Evolutionary conservation across 2,797 vertebrate genomes (phyloP).

Genomic region (Clarias pachynema): DNA sequence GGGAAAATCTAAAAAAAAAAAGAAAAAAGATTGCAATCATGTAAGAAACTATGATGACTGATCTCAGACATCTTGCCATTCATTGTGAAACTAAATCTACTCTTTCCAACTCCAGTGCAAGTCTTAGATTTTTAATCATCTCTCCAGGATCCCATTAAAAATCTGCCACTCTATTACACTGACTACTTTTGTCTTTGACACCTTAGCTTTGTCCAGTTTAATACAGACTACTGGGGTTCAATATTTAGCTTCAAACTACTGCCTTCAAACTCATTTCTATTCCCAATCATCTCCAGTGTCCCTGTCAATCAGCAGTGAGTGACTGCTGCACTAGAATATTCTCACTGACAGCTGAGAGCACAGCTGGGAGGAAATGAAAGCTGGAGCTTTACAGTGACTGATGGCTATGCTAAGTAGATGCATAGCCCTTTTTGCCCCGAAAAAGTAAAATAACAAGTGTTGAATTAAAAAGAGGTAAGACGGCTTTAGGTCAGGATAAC

Average conservation of each 20-base stretch:
- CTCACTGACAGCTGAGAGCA: slow-evolving; percentile 43
- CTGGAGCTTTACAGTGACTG: slow-evolving; percentile 37
- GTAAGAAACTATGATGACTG: slow-evolving; percentile 8
- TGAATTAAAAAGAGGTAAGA: slow-evolving; percentile 22
- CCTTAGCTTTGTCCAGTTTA: slow-evolving; percentile 5
- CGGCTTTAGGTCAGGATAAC: background rate
- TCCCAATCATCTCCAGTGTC: slow-evolving; percentile 37
- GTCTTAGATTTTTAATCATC: slow-evolving; percentile 37
- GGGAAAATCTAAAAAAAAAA: too few relatives aligned
- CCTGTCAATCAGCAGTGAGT: slow-evolving; percentile 39
- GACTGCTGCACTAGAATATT: slow-evolving; percentile 32
- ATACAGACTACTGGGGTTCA: slow-evolving; percentile 7
- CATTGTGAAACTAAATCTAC: background rate
- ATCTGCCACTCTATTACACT: slow-evolving; percentile 25
- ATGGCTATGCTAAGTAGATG: slow-evolving; percentile 34
- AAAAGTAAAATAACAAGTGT: slow-evolving; percentile 15
- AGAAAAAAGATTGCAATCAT: background rate
- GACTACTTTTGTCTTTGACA: slow-evolving; percentile 16
- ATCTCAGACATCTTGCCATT: slow-evolving; percentile 17
- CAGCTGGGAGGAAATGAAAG: slow-evolving; percentile 42
- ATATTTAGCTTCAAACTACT: background rate
- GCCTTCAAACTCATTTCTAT: slow-evolving; percentile 38
- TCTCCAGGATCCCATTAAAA: slow-evolving; percentile 40
- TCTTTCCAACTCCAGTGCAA: slow-evolving; percentile 12
- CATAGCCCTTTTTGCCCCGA: background rate